These are phyloP conservation scores for Gorsachius magnificus DNA, from an alignment of 2,797 vertebrate species.

Conservation along the genomic window DNA sequence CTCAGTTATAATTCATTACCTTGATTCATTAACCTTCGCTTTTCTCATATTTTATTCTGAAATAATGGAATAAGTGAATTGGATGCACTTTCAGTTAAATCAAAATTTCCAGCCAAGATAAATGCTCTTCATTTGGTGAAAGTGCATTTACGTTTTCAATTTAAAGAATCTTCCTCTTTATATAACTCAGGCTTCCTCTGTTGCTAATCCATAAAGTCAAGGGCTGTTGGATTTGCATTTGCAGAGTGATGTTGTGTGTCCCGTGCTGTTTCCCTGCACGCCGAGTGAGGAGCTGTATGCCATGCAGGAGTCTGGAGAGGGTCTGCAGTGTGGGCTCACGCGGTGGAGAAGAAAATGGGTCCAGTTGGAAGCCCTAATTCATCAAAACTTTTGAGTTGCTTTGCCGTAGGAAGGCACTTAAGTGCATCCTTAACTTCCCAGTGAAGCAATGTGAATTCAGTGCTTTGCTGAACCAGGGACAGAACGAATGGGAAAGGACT, in stretches of 20 bases:
- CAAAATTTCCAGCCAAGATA: not conserved
- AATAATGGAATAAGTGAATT: constrained; percentile 10
- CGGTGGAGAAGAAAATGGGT: not conserved
- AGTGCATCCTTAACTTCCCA: not conserved
- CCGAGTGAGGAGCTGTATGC: not conserved
- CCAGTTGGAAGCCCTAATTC: not conserved
- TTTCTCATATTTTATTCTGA: constrained; percentile 11
- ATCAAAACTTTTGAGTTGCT: not conserved
- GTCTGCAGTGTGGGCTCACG: not conserved
- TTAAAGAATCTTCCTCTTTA: not conserved
- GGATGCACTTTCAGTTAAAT: not conserved
- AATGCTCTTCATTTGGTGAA: not conserved
- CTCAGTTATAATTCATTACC: not conserved
- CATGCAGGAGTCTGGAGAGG: not conserved
- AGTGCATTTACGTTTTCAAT: not conserved
- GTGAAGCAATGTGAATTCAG: too few species aligned
- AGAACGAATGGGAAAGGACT: too few species aligned
- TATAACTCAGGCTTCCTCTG: not conserved
- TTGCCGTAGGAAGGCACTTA: not conserved
- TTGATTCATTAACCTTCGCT: not conserved
- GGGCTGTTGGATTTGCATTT: not conserved
- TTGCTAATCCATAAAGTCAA: not conserved
- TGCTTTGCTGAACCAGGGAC: too few species aligned
- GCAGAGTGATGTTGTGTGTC: not conserved
- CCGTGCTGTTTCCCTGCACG: not conserved